Conservation (phyloP, 2,797 vertebrate genomes). For the Coregonus suidteri region DNA sequence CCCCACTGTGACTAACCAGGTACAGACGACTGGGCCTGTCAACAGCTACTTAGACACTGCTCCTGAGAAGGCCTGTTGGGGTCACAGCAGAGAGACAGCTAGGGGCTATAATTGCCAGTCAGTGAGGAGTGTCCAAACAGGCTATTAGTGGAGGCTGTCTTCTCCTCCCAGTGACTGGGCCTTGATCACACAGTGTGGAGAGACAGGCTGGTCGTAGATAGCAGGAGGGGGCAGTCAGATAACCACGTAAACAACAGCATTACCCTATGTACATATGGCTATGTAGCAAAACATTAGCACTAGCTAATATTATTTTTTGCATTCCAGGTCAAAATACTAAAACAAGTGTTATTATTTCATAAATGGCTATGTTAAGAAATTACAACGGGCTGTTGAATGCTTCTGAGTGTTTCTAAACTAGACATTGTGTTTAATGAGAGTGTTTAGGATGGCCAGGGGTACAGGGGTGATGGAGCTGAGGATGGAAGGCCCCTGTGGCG, state of each 20-base stretch:
- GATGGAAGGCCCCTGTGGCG: neutral
- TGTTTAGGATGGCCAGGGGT: neutral
- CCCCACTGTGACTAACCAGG: conserved; percentile 50
- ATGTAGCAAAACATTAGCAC: neutral
- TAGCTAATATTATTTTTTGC: neutral
- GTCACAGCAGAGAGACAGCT: conserved; percentile 48
- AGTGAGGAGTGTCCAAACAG: conserved; percentile 60
- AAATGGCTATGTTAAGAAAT: neutral
- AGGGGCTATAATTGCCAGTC: conserved; percentile 60
- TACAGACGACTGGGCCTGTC: conserved; percentile 59
- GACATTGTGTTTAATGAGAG: neutral
- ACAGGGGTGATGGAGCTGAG: neutral
- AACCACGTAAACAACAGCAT: conserved; percentile 7
- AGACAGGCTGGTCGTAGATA: conserved; percentile 33
- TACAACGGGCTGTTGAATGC: neutral
- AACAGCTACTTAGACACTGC: conserved; percentile 47
- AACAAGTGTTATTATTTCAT: neutral
- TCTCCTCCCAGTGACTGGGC: conserved; percentile 17
- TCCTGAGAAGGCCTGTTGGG: conserved; percentile 21
- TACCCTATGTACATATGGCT: neutral
- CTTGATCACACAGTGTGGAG: conserved; percentile 60
- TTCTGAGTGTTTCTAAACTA: neutral
- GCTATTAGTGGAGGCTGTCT: conserved; percentile 40
- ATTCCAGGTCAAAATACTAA: neutral
- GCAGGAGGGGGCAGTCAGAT: neutral